A percentile compares a stretch with the other conserved stretches of the same genome.
phyloP scores from a whole-genome alignment of 2,113 vertebrate species.

The Oreotragus oreotragus region DNA sequence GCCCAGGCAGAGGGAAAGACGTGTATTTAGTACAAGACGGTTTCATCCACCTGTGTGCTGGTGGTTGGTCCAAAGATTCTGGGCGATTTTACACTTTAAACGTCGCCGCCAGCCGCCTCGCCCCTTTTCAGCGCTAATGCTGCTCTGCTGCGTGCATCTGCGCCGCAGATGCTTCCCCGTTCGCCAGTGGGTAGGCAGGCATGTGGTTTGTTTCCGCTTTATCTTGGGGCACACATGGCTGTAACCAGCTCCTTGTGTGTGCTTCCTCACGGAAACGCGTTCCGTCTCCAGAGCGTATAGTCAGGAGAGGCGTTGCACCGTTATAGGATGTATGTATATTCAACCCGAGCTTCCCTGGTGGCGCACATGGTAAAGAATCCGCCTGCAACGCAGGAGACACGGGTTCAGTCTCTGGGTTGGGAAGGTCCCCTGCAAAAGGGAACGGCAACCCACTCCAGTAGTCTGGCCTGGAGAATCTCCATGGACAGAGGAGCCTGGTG shows the following conservation, averaged over 20 bases:
- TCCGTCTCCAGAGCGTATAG: not conserved
- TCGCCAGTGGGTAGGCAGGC: not conserved
- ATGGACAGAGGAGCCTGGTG: not conserved
- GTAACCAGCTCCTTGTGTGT: not conserved
- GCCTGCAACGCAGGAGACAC: rapidly evolving
- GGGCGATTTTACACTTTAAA: not conserved
- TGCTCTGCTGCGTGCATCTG: not conserved
- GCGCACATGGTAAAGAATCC: not conserved
- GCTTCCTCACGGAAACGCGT: not conserved
- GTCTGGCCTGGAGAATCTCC: not conserved
- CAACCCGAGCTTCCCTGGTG: not conserved
- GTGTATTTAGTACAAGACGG: not conserved
- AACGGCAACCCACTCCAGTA: not conserved
- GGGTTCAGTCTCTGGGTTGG: not conserved
- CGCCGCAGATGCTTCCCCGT: not conserved
- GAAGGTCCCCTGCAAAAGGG: not conserved
- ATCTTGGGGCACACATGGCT: not conserved
- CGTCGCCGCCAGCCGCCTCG: not conserved
- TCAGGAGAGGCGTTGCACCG: not conserved
- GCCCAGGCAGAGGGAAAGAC: no score
- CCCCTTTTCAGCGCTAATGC: not conserved
- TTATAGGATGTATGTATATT: not conserved
- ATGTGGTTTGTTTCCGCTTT: not conserved
- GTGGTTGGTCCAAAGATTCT: not conserved
- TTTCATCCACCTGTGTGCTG: not conserved